phyloP scores from a whole-genome alignment of 2,797 vertebrate species.

The Valencia hispanica region DNA sequence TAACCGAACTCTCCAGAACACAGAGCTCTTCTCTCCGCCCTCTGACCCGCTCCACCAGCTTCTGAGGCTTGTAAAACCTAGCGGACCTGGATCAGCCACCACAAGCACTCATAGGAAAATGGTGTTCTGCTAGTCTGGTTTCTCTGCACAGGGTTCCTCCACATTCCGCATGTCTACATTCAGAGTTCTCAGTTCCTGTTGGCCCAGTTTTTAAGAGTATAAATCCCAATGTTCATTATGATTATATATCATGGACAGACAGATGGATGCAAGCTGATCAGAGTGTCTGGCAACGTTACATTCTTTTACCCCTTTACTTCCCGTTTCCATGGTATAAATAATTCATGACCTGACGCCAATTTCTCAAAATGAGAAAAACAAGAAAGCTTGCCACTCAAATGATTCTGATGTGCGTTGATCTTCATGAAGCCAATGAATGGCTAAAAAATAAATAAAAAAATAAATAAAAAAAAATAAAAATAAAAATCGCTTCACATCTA shows the following conservation, averaged over 20 bases:
- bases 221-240: background rate
- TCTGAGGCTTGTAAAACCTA: slow-evolving; percentile 23
- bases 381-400: too few relatives aligned
- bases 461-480: too few relatives aligned
- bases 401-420: too few relatives aligned
- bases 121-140: too few relatives aligned
- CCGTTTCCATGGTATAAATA: background rate
- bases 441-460: too few relatives aligned
- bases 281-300: background rate
- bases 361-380: too few relatives aligned
- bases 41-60: slow-evolving; percentile 19
- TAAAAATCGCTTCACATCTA: background rate
- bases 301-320: background rate
- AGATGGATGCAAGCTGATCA: background rate
- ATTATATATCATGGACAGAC: background rate
- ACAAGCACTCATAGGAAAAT: background rate
- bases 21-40: slow-evolving; percentile 27
- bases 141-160: too few relatives aligned
- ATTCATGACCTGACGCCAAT: background rate
- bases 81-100: slow-evolving; percentile 21
- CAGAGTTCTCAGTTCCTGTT: background rate
- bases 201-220: background rate
- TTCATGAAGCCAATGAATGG: too few relatives aligned
- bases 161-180: background rate
- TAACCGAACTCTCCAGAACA: slow-evolving; percentile 46